A percentile compares a stretch with the other conserved stretches of the same genome.
phyloP scores from a whole-genome alignment of 2,888 invertebrate species.

The Drosophila demipolita region DNA sequence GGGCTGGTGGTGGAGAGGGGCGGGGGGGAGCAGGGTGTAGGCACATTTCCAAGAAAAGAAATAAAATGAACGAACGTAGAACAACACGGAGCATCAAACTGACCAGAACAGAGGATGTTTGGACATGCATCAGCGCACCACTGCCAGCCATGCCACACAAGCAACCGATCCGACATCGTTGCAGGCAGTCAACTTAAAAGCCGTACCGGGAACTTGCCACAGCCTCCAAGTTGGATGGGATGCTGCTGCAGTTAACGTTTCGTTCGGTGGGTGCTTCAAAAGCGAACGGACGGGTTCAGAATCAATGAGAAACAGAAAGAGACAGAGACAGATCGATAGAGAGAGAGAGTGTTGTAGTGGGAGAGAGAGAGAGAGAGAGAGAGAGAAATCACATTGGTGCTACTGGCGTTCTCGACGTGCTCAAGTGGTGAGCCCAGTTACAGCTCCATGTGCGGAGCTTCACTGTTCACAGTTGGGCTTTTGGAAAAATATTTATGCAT shows the following conservation, averaged over 20 bases:
- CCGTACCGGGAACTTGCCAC: slow-evolving; percentile 46
- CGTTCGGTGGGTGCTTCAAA: slow-evolving; percentile 73
- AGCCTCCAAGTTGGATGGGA: slow-evolving; percentile 46
- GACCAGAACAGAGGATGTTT: slow-evolving; percentile 81
- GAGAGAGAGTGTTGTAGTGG: background rate
- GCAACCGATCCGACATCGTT: slow-evolving; percentile 7
- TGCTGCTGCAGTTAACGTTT: slow-evolving; percentile 45
- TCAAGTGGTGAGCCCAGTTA: slow-evolving; percentile 57
- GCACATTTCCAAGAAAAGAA: slow-evolving; percentile 73
- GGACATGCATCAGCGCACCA: slow-evolving; percentile 75
- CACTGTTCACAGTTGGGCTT: slow-evolving; percentile 47
- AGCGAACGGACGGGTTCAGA: slow-evolving; percentile 52
- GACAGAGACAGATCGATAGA: background rate
- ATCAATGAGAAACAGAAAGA: slow-evolving; percentile 18
- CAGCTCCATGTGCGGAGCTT: slow-evolving; percentile 40
- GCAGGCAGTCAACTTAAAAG: slow-evolving; percentile 55
- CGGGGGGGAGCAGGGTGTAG: background rate
- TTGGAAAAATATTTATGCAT: slow-evolving; percentile 78
- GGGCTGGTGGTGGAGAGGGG: background rate
- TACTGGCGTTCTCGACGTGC: slow-evolving; percentile 67
- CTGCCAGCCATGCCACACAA: slow-evolving; percentile 24
- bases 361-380: background rate
- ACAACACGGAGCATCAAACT: slow-evolving; percentile 67
- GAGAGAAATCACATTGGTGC: slow-evolving; percentile 24
- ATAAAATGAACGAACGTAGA: slow-evolving; percentile 63